Evolutionary conservation across 1,140 invertebrate genomes (phyloP).

Genomic region (Dolichoris vasculosae): DNA sequence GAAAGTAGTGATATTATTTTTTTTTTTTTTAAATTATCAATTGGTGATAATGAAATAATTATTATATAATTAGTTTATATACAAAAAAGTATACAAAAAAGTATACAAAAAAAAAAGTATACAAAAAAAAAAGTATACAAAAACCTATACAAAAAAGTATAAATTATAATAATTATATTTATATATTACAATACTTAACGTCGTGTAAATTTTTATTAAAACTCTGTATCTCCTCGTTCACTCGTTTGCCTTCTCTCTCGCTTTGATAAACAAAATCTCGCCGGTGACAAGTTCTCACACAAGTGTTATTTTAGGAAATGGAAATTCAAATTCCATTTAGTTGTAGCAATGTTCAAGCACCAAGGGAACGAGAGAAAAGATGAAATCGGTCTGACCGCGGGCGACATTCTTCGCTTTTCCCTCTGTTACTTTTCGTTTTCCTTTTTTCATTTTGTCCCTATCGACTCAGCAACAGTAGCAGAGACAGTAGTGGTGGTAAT

Average conservation of each 20-base stretch:
- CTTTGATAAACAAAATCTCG: slow-evolving; percentile 50
- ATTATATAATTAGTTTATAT: too few species aligned
- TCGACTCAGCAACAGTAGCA: background rate
- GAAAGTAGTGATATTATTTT: too few species aligned
- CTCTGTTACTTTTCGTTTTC: background rate
- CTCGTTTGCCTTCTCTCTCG: background rate
- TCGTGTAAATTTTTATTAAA: slow-evolving; percentile 49
- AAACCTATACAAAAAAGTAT: background rate
- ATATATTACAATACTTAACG: slow-evolving; percentile 30
- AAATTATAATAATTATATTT: slow-evolving; percentile 17
- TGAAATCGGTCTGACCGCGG: slow-evolving; percentile 13
- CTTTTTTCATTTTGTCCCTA: slow-evolving; percentile 14
- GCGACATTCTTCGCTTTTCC: slow-evolving; percentile 24
- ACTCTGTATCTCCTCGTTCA: background rate
- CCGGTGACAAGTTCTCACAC: slow-evolving; percentile 17
- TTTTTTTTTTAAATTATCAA: too few species aligned
- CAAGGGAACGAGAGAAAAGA: background rate
- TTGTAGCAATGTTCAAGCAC: background rate
- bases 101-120: too few species aligned
- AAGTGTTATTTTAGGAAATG: slow-evolving; percentile 52
- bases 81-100: too few species aligned
- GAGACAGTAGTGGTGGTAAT: background rate
- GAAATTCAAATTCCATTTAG: slow-evolving; percentile 50
- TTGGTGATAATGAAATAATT: too few species aligned
- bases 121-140: too few species aligned